These are phyloP conservation scores for Cyprinodon diabolis DNA, from an alignment of 2,797 vertebrate species.

Conservation along the genomic window DNA sequence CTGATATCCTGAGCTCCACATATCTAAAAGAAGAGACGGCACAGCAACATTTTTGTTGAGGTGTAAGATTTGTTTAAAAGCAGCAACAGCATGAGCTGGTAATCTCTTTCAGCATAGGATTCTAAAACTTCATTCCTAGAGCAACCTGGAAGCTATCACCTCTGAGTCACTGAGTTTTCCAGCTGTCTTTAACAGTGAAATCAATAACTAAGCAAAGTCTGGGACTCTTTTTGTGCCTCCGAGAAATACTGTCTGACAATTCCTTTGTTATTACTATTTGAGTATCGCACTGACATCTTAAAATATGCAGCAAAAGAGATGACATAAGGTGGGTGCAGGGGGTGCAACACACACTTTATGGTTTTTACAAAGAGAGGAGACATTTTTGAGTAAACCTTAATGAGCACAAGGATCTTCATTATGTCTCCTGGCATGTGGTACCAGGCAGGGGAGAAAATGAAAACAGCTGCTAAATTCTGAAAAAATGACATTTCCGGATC, in stretches of 20 bases:
- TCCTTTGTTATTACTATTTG: conserved; percentile 19
- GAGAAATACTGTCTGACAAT: conserved; percentile 27
- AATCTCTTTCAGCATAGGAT: conserved; percentile 38
- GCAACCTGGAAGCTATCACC: conserved; percentile 21
- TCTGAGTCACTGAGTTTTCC: conserved; percentile 24
- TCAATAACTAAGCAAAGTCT: conserved; percentile 33
- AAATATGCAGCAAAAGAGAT: background rate
- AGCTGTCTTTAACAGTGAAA: conserved; percentile 38
- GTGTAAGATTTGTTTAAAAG: conserved; percentile 23
- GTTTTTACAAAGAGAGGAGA: conserved; percentile 37
- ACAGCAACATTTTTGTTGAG: conserved; percentile 18
- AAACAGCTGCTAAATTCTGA: background rate
- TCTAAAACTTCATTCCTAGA: conserved; percentile 32
- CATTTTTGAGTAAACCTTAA: conserved; percentile 42
- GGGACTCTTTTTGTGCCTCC: conserved; percentile 5
- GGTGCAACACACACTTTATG: conserved; percentile 17
- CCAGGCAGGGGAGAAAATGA: conserved; percentile 12
- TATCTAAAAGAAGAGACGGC: conserved; percentile 22
- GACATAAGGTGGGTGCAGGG: background rate
- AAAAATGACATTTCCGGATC: background rate
- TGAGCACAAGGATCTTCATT: conserved; percentile 42
- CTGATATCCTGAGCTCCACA: conserved; percentile 4
- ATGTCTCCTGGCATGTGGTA: conserved; percentile 19
- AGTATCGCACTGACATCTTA: conserved; percentile 20
- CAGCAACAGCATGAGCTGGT: conserved; percentile 17